phyloP scores from a whole-genome alignment of 2,888 invertebrate species.

The Stratiomys singularior region DNA sequence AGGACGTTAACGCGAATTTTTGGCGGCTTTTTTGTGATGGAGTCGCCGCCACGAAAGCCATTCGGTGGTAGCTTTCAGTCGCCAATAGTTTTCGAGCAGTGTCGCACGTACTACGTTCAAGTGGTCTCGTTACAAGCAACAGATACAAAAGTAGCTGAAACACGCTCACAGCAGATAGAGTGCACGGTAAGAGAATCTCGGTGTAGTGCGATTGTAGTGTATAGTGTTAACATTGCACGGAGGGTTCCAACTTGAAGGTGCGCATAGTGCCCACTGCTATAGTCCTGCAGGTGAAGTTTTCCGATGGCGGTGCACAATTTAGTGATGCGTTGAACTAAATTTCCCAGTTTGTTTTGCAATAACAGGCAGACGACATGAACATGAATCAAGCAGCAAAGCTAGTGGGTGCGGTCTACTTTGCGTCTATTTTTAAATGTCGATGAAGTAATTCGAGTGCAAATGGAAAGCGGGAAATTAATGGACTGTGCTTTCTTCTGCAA shows the following conservation, averaged over 20 bases:
- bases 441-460: constrained; percentile 39
- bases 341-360: background rate
- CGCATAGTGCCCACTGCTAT: background rate
- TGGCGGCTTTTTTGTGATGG: background rate
- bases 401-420: constrained; percentile 42
- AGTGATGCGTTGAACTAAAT: background rate
- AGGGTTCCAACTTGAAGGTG: background rate
- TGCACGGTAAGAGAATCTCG: constrained; percentile 37
- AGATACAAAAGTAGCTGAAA: background rate
- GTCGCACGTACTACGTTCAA: constrained; percentile 10
- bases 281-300: background rate
- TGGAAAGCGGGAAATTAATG: background rate
- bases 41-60: background rate
- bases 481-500: background rate
- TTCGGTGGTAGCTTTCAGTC: constrained; percentile 17
- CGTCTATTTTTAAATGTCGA: constrained; percentile 39
- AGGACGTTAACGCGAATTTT: background rate
- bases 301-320: background rate
- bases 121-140: background rate
- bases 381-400: constrained; percentile 7
- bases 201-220: constrained; percentile 41
- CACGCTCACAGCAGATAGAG: constrained; percentile 8
- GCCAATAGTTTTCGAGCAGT: background rate
- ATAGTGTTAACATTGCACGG: constrained; percentile 10
- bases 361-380: background rate